Evolutionary conservation across 2,113 vertebrate genomes (phyloP), one percentile per base, ranked within the genome.

Genomic region (Leucopternis melanops): DNA sequence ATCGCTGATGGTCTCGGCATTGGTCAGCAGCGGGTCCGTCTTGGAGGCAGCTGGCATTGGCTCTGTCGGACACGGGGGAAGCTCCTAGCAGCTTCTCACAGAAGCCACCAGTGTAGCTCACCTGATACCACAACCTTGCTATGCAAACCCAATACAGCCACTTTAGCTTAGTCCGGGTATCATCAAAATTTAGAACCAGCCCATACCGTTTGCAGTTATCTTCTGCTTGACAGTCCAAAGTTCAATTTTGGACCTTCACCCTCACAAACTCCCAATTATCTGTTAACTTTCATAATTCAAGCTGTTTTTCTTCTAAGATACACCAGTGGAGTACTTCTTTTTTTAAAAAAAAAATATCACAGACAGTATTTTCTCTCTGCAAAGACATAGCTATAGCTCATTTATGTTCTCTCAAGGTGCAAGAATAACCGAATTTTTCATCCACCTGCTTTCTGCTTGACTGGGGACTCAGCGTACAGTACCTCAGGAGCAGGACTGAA

Each of bases 1-100:
- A 1, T 8, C 4, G 2, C 6, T 66, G 29, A 11, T 11, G 3
- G 8, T 9, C n/a, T 92, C 3, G 0, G 7, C 22, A 7, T 57
- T 57, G 31, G 10, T 15, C 57, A 38, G 19, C 0, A 0, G 6
- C 0, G 1, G 4, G 14, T 44, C 6, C 1, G 0, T 16, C 40
- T 54, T 73, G 32, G 14, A 45, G 13, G 2, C 2, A 2, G 9
- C 40, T 81, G 50, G 8, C 6, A 16, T 12, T 31, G 15, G 3
- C 54, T 73, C 7, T 13, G 8, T 54, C 4, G 4, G 19, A 62
- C 16, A 32, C 0, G 0, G 11, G 7, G 42, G 2, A 0, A 81
- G 3, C 13, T 77, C 63, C 26, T 58, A 18, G 5, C 9, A 54
- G 2, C 21, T 52, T 81, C 21, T 57, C 23, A n/a, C 2, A 67